Evolutionary conservation across 2,113 vertebrate genomes (phyloP), one percentile per base, ranked within the genome.

Genomic region (Podarcis cretensis): DNA sequence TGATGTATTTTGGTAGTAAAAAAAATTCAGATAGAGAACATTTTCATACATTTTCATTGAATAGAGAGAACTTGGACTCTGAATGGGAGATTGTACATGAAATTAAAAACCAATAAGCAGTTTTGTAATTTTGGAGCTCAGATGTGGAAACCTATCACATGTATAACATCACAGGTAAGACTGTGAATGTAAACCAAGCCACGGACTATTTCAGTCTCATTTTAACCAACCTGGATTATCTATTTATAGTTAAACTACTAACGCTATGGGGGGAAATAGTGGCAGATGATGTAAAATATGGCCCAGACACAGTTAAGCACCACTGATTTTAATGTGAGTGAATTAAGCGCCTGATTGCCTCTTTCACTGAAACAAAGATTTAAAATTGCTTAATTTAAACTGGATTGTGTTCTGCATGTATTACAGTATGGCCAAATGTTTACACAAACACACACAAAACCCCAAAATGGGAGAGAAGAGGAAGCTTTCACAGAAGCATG

Each of bases 171-270:
- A 18, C 76, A 71, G 87, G 10, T n/a, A 79, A 87, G 76, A 69
- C 2, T 37, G 20, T 83, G 84, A 54, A 0, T 90, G 89, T 77
- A 82, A 93, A 84, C 21, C 2, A 71, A 80, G 21, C 37, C 43
- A 79, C 77, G 0, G 20, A 77, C 0, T 0, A 77, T 63, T 23
- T 82, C 84, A 84, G 23, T 87, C 25, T 84, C 66, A 27, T 71
- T 86, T 83, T 90, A 59, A 83, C 48, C 65, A 79, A 88, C 66
- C 12, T 32, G 23, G 5, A 10, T 59, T 88, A 89, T 54, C 59
- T 63, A 84, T 59, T 13, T 43, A 43, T 14, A 75, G 68, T 85
- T 35, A 81, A 37, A 66, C 69, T 43, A 57, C 23, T 32, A 4
- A 1, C 59, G 21, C 25, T 71, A 40, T 74, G 66, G 27, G 66